A percentile compares a stretch with the other conserved stretches of the same genome.
These are phyloP conservation scores for Delia radicum DNA, from an alignment of 1,140 invertebrate species.

Conservation along the genomic window DNA sequence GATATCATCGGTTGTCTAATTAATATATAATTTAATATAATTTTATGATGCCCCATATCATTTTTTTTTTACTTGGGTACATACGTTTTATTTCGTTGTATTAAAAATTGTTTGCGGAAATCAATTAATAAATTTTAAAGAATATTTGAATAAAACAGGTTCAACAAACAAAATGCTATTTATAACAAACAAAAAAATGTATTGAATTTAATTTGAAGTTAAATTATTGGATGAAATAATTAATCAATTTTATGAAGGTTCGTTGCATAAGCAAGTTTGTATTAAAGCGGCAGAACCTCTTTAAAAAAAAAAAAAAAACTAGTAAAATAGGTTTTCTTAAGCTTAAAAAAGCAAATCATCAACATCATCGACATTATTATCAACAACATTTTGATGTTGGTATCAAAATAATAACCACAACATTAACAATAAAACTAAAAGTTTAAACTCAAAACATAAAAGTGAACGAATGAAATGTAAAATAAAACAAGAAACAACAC, in stretches of 20 bases:
- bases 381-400: not conserved
- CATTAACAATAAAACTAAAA: not conserved
- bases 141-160: not conserved
- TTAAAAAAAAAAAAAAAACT: not conserved
- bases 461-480: not conserved
- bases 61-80: no score
- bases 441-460: not conserved
- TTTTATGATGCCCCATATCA: no score
- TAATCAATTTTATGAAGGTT: not conserved
- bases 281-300: not conserved
- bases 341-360: not conserved
- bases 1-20: no score
- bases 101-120: not conserved
- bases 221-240: no score
- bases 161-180: not conserved
- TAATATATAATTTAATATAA: no score
- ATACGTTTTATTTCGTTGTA: no score
- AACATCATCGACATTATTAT: not conserved
- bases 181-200: not conserved
- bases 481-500: not conserved
- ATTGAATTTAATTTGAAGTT: no score
- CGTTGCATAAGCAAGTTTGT: not conserved
- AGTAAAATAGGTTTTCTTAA: not conserved
- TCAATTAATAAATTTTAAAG: not conserved
- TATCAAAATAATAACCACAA: not conserved